A percentile compares a stretch with the other conserved stretches of the same genome.
Conservation (phyloP, 2,888 invertebrate genomes). For the Acrobasis suavella region DNA sequence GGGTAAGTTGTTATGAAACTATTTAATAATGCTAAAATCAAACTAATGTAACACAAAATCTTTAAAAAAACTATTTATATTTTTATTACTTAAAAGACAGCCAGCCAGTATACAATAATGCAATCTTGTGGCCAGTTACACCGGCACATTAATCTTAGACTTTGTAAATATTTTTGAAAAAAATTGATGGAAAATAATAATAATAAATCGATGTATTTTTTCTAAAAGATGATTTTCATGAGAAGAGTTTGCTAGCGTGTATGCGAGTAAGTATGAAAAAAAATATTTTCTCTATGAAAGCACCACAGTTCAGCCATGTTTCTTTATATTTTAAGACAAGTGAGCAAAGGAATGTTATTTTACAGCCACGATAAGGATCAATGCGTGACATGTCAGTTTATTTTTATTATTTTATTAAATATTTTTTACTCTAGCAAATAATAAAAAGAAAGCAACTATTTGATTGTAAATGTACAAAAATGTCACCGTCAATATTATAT, state of each 20-base stretch:
- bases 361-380: constrained; percentile 3
- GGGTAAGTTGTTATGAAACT: neutral
- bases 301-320: constrained; percentile 22
- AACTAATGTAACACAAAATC: too few species aligned
- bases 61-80: neutral
- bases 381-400: neutral
- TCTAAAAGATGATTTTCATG: constrained; percentile 52
- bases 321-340: constrained; percentile 11
- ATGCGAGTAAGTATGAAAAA: constrained; percentile 31
- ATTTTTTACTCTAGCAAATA: neutral
- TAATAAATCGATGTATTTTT: constrained; percentile 60
- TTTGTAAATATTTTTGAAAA: constrained; percentile 58
- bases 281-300: constrained; percentile 34
- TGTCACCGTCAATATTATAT: neutral
- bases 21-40: neutral
- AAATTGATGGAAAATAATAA: constrained; percentile 36
- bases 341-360: constrained; percentile 19
- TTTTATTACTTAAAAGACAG: neutral
- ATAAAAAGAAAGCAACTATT: neutral
- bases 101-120: neutral
- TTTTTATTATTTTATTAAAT: constrained; percentile 1
- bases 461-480: neutral
- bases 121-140: constrained; percentile 23
- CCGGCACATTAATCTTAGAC: constrained; percentile 49
- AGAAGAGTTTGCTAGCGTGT: constrained; percentile 45